Conservation (phyloP, 2,888 invertebrate genomes). For the Aporophyla nigra region DNA sequence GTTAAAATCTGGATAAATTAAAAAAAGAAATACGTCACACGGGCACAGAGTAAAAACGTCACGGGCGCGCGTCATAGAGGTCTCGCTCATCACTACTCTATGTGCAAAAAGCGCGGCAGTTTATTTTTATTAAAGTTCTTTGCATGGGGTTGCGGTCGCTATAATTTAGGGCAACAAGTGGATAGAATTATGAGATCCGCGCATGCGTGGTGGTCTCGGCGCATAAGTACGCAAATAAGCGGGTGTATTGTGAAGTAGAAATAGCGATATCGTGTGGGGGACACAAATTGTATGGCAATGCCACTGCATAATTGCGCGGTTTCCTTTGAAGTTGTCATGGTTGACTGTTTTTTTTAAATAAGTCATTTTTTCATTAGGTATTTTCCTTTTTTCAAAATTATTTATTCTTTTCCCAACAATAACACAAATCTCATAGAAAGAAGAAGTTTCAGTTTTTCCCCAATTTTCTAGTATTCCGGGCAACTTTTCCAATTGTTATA, state of each 20-base stretch:
- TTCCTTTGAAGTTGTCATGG: constrained; percentile 38
- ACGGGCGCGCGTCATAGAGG: constrained; percentile 74
- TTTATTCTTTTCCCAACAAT: no score
- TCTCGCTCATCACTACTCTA: constrained; percentile 81
- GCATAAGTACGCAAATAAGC: constrained; percentile 82
- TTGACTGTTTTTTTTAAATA: no score
- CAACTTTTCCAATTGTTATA: no score
- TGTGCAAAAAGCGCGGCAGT: constrained; percentile 81
- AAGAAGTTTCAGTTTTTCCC: no score
- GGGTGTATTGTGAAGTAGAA: constrained; percentile 75
- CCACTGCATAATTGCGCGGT: constrained; percentile 48
- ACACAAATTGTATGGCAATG: constrained; percentile 67
- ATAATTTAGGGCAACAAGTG: constrained; percentile 88
- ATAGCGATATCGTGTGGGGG: constrained; percentile 84
- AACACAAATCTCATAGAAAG: no score
- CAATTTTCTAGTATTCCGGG: no score
- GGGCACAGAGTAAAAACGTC: constrained; percentile 38
- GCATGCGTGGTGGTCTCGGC: constrained; percentile 89
- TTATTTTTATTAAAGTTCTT: constrained; percentile 85
- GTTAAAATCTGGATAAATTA: constrained; percentile 46
- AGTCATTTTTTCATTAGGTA: no score
- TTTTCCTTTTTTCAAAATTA: no score
- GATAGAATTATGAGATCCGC: constrained; percentile 85
- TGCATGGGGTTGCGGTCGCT: constrained; percentile 86
- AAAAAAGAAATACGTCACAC: constrained; percentile 77